A percentile compares a stretch with the other conserved stretches of the same genome.
Conservation (phyloP, 2,888 invertebrate species). For the Melanophora roralis region DNA sequence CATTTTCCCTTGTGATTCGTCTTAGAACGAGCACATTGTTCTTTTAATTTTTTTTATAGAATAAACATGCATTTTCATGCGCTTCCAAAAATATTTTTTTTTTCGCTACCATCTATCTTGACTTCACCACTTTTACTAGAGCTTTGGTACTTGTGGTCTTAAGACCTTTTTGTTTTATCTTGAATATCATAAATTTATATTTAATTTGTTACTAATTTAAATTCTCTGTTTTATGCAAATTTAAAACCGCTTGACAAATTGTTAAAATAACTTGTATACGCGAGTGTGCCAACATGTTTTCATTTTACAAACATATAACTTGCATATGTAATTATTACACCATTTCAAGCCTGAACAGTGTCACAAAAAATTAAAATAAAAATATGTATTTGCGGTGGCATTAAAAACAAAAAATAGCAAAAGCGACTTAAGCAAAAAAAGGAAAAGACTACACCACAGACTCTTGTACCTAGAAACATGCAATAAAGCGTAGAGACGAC, state of each 20-base stretch:
- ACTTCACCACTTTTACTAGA: no score
- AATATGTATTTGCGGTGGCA: neutral
- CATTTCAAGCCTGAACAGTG: neutral
- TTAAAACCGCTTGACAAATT: slow-evolving; percentile 49
- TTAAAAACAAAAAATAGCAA: slow-evolving; percentile 2
- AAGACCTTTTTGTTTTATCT: neutral
- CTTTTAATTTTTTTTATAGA: no score
- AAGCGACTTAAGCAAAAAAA: neutral
- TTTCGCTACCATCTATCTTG: no score
- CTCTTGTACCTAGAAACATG: slow-evolving; percentile 1
- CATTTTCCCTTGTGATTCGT: no score
- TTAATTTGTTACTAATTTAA: slow-evolving; percentile 37
- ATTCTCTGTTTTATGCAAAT: slow-evolving; percentile 46
- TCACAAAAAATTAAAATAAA: neutral
- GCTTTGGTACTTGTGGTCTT: neutral
- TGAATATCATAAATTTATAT: neutral
- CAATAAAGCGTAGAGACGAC: neutral
- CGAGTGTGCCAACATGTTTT: neutral
- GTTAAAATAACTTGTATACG: slow-evolving; percentile 30
- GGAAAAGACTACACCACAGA: slow-evolving; percentile 8
- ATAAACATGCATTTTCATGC: no score
- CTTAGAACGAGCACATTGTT: no score
- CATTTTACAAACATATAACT: neutral
- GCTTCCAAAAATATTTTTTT: no score
- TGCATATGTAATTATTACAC: neutral